phyloP scores from a whole-genome alignment of 2,888 invertebrate species.

The Blera fallax region DNA sequence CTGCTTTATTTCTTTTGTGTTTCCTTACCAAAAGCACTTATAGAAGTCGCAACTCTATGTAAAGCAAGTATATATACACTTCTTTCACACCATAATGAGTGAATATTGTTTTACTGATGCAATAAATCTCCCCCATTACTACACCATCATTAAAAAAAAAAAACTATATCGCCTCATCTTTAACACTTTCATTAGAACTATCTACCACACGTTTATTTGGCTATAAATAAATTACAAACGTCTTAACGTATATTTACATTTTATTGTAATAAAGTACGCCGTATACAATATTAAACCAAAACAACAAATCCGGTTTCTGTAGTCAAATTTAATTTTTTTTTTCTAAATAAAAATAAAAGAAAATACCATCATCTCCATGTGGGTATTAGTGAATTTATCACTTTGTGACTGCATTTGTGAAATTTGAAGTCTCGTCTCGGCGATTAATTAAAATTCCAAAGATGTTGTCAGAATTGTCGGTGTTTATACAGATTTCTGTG shows the following conservation, averaged over 20 bases:
- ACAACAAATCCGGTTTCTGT: conserved; percentile 12
- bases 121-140: too few species aligned
- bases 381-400: neutral
- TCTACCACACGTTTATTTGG: neutral
- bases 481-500: neutral
- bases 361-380: neutral
- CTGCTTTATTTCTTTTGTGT: too few species aligned
- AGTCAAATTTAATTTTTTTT: neutral
- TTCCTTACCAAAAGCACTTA: too few species aligned
- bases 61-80: too few species aligned
- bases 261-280: neutral
- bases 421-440: neutral
- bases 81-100: too few species aligned
- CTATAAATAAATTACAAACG: neutral
- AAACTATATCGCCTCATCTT: neutral
- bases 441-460: conserved; percentile 32
- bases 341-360: neutral
- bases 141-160: too few species aligned
- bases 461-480: conserved; percentile 35
- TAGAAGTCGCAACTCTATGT: too few species aligned
- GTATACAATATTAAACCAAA: neutral
- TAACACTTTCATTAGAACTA: neutral
- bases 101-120: too few species aligned
- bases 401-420: conserved; percentile 25
- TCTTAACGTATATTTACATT: neutral